Evolutionary conservation across 1,140 invertebrate genomes (phyloP), one percentile per base, ranked within the genome.

Genomic region (Drosophila lowei): DNA sequence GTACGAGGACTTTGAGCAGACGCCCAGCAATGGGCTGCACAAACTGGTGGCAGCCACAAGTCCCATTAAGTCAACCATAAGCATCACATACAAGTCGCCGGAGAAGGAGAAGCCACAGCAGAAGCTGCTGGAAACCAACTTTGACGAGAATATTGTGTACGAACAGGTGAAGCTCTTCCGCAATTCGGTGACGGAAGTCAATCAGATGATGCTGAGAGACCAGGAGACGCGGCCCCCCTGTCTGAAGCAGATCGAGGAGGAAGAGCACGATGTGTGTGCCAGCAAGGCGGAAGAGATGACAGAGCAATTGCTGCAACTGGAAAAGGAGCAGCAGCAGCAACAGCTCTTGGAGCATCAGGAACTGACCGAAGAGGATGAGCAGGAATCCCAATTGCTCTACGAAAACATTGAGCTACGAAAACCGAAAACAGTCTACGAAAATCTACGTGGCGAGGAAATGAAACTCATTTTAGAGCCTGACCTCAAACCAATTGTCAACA

Each of bases 151-250:
- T 49, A 93, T 93, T 38, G 94, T 96, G 0, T 96, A 96, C 78
- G 94, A 95, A 75, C 95, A 96, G 92, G 95, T 96, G 0, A 95
- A 95, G 76, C 94, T 95, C 73, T 94, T 96, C 63, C 93, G 94
- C 38, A 93, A 94, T 72, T 95, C 95, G 16, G 94, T 96, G 50
- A 93, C 95, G 56, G 95, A 96, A 91, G 94, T 96, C 0, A 96
- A 96, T 88, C 94, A 94, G 28, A 90, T 96, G 30, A 90, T 96
- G 68, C 54, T 91, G 0, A 86, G 86, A 91, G 43, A 56, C 77
- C 34, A 38, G 1, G 34, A 38, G 11, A 38, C 34, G 34, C 34
- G 34, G 3, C 34, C 34, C n/a, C 58, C 73, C 25, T 77, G 73
- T 48, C 72, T 90, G 0, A 90, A 81, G 48, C 83, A 90, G 50